Percentiles rank a stretch among this genome's conserved stretches.
Conservation (phyloP, 2,797 vertebrate genomes). For the Mormyrops boulengeri region DNA sequence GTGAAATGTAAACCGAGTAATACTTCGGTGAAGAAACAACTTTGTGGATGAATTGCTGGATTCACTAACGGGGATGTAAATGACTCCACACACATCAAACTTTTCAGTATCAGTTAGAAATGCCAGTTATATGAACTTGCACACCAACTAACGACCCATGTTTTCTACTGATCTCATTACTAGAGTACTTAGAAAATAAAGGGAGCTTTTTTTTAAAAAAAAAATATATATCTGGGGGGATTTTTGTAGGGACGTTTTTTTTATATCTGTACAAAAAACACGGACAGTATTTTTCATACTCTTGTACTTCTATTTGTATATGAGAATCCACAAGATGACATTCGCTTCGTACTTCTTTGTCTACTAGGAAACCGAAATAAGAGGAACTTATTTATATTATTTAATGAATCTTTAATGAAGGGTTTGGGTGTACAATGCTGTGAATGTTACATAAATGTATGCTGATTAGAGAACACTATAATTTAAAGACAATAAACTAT, state of each 20-base stretch:
- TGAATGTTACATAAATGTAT: constrained; percentile 51
- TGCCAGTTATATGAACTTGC: background rate
- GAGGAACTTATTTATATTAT: constrained; percentile 44
- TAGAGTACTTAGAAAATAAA: constrained; percentile 39
- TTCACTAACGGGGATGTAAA: background rate
- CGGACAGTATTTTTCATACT: constrained; percentile 65
- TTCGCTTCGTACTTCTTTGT: constrained; percentile 39
- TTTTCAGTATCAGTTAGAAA: background rate
- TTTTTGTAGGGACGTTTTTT: constrained; percentile 51
- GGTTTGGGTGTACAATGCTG: constrained; percentile 53
- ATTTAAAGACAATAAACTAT: constrained; percentile 55
- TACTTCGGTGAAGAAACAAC: background rate
- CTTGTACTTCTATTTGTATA: constrained; percentile 59
- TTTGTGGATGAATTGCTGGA: background rate
- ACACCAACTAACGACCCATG: background rate
- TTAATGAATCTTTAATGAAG: constrained; percentile 37
- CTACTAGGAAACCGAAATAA: constrained; percentile 37
- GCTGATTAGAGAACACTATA: constrained; percentile 49
- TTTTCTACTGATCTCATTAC: constrained; percentile 38
- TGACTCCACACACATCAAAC: background rate
- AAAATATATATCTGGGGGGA: constrained; percentile 43
- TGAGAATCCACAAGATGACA: constrained; percentile 39
- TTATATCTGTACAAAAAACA: constrained; percentile 57
- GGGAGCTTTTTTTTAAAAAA: constrained; percentile 26
- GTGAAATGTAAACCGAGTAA: background rate